These are phyloP conservation scores for Muscicapa adusta DNA, from an alignment of 2,113 vertebrate genomes.

Conservation along the genomic window DNA sequence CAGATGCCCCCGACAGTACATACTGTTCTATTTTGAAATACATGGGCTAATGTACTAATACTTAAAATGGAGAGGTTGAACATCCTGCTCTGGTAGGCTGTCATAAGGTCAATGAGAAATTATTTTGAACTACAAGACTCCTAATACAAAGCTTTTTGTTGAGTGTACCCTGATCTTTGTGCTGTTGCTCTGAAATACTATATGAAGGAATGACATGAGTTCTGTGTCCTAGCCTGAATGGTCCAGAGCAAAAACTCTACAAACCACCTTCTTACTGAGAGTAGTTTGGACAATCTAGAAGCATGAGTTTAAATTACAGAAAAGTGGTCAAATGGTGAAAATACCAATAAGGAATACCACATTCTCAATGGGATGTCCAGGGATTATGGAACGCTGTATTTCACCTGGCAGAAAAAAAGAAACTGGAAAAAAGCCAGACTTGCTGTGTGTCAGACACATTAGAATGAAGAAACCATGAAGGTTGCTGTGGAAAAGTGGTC, in stretches of 20 bases:
- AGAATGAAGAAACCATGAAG: background rate
- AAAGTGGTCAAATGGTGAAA: background rate
- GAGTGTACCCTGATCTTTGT: background rate
- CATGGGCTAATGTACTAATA: background rate
- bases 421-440: background rate
- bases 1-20: background rate
- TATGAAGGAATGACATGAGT: background rate
- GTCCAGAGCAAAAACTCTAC: rapidly evolving
- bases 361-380: background rate
- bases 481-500: background rate
- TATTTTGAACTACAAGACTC: background rate
- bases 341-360: background rate
- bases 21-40: background rate
- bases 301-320: background rate
- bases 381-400: background rate
- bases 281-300: background rate
- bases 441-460: background rate
- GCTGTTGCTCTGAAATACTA: rapidly evolving
- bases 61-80: background rate
- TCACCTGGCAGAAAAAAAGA: background rate
- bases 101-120: background rate
- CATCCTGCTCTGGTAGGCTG: background rate
- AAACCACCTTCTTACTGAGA: background rate
- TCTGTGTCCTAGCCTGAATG: background rate
- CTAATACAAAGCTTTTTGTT: background rate